Percentiles rank a stretch among this genome's conserved stretches.
Conservation (phyloP, 2,113 vertebrate species). For the Cettia cetti region DNA sequence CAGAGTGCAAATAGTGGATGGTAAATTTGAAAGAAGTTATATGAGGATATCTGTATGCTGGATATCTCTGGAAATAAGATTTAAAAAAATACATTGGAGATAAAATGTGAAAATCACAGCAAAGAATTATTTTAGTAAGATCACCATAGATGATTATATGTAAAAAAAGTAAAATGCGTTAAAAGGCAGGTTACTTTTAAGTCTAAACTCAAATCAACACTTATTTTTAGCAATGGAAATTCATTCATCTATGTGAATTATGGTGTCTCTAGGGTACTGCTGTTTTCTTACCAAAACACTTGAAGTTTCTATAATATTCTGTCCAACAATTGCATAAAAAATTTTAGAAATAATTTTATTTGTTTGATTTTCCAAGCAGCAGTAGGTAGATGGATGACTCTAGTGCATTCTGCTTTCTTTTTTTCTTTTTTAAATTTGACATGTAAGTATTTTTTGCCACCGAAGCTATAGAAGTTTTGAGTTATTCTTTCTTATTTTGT, state of each 20-base stretch:
- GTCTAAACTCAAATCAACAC: not conserved
- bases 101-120: not conserved
- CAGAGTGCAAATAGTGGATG: not conserved
- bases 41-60: not conserved
- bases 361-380: not conserved
- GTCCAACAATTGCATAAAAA: not conserved
- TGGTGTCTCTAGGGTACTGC: not conserved
- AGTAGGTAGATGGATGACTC: not conserved
- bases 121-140: not conserved
- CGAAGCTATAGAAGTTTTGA: not conserved
- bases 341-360: not conserved
- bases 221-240: not conserved
- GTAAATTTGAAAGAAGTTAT: not conserved
- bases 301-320: not conserved
- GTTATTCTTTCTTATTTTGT: not conserved
- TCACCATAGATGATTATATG: not conserved
- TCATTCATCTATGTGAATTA: not conserved
- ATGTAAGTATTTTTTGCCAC: not conserved
- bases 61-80: not conserved
- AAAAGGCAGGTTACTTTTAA: not conserved
- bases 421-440: no score
- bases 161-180: not conserved
- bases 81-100: not conserved
- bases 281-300: not conserved
- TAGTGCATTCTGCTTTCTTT: not conserved